A percentile compares a stretch with the other conserved stretches of the same genome.
phyloP scores from a whole-genome alignment of 2,888 invertebrate species.

The Kuschelorhynchus macadamiae region DNA sequence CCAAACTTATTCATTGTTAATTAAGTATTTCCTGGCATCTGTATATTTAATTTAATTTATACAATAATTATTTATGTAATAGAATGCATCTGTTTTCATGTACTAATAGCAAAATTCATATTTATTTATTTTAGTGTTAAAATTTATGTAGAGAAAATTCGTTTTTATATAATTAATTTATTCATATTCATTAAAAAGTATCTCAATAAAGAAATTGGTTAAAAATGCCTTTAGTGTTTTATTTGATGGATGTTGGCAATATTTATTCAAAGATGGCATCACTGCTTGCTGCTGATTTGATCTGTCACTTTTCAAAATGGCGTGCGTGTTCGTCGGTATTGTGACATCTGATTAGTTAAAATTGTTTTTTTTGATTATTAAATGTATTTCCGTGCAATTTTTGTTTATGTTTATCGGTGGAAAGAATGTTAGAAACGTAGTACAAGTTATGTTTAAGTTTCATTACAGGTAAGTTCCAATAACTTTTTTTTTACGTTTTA shows the following conservation, averaged over 20 bases:
- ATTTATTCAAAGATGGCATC: slow-evolving; percentile 13
- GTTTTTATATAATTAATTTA: slow-evolving; percentile 9
- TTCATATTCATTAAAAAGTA: slow-evolving; percentile 8
- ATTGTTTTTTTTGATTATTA: slow-evolving; percentile 24
- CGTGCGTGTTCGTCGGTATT: slow-evolving; percentile 53
- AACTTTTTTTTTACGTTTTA: slow-evolving; percentile 31
- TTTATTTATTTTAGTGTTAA: slow-evolving; percentile 35
- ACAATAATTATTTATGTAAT: slow-evolving; percentile 37
- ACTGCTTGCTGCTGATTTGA: background rate
- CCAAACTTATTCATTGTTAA: no score
- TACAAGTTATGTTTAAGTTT: slow-evolving; percentile 15
- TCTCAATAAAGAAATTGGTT: slow-evolving; percentile 4
- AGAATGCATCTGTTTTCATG: slow-evolving; percentile 26
- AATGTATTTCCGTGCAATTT: slow-evolving; percentile 20
- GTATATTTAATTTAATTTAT: slow-evolving; percentile 37
- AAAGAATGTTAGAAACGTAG: slow-evolving; percentile 5
- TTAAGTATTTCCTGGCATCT: slow-evolving; percentile 25
- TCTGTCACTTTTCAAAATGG: slow-evolving; percentile 55
- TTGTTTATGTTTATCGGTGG: background rate
- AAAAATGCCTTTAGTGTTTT: slow-evolving; percentile 3
- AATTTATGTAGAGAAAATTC: background rate
- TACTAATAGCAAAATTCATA: slow-evolving; percentile 15
- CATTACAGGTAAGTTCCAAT: slow-evolving; percentile 26
- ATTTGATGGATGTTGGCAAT: slow-evolving; percentile 6
- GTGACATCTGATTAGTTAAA: slow-evolving; percentile 54